These are phyloP conservation scores for Zygaena filipendulae DNA, from an alignment of 2,888 invertebrate genomes.

Conservation along the genomic window DNA sequence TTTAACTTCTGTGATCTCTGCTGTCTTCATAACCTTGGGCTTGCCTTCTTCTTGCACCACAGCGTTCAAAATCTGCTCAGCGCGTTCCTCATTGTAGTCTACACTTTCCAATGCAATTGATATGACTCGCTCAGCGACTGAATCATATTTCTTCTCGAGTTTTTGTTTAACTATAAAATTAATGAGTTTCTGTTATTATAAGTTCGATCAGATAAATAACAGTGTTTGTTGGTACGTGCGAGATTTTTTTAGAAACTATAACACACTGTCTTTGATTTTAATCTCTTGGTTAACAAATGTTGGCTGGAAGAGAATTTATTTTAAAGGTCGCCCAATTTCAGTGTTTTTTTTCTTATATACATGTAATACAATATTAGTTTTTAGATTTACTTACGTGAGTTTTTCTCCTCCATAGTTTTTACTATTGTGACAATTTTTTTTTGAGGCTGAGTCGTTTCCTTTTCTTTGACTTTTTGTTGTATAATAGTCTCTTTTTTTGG, in stretches of 20 bases:
- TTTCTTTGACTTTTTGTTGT: slow-evolving; percentile 28
- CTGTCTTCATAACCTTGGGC: slow-evolving; percentile 24
- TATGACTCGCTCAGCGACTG: slow-evolving; percentile 83
- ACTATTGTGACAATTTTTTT: slow-evolving; percentile 71
- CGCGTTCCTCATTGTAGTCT: slow-evolving; percentile 84
- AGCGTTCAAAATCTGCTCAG: slow-evolving; percentile 81
- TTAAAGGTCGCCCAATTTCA: too few species aligned
- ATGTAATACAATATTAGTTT: neutral
- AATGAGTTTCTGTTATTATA: too few species aligned
- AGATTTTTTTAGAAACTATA: too few species aligned
- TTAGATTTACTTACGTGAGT: slow-evolving; percentile 62
- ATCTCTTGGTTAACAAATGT: too few species aligned
- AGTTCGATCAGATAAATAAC: too few species aligned
- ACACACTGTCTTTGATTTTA: too few species aligned
- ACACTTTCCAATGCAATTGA: slow-evolving; percentile 89
- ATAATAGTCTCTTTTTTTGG: slow-evolving; percentile 75
- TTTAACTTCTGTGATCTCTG: slow-evolving; percentile 26
- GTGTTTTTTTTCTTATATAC: too few species aligned
- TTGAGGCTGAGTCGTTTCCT: slow-evolving; percentile 32
- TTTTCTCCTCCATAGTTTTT: slow-evolving; percentile 77
- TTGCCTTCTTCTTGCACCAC: slow-evolving; percentile 74
- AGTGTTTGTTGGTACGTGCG: too few species aligned
- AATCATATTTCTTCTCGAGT: slow-evolving; percentile 78
- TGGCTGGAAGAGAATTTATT: too few species aligned
- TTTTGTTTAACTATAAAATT: slow-evolving; percentile 72